phyloP scores from a whole-genome alignment of 2,797 vertebrate species.

The Tadarida brasiliensis region DNA sequence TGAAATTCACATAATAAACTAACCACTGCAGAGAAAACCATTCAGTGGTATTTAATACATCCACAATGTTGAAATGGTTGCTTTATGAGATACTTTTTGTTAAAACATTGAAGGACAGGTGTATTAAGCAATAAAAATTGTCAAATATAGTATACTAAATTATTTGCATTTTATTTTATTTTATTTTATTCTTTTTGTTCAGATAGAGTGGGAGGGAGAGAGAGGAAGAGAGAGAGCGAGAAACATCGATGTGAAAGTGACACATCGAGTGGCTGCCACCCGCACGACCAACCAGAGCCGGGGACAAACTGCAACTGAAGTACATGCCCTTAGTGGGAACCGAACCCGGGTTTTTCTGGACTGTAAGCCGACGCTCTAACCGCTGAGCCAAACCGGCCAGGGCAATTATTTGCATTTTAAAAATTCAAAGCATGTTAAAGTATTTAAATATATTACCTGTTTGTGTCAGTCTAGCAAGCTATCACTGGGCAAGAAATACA shows the following conservation, averaged over 20 bases:
- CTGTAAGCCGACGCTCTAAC: too few species aligned
- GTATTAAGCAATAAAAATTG: conserved; percentile 1
- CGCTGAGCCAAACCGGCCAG: too few species aligned
- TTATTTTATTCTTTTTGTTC: too few species aligned
- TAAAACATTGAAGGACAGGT: conserved; percentile 30
- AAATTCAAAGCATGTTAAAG: conserved; percentile 11
- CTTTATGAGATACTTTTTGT: neutral
- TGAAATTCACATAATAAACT: conserved; percentile 55
- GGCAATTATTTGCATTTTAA: neutral
- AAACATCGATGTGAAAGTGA: too few species aligned
- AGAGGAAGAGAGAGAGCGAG: too few species aligned
- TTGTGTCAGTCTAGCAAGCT: neutral
- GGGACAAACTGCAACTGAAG: too few species aligned
- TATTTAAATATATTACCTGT: conserved; percentile 30
- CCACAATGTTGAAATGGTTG: neutral
- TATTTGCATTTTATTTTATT: neutral
- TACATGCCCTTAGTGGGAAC: too few species aligned
- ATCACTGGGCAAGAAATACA: neutral
- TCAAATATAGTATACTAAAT: conserved; percentile 46
- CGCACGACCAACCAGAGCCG: too few species aligned
- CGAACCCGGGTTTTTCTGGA: too few species aligned
- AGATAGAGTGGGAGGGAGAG: too few species aligned
- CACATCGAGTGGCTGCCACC: too few species aligned
- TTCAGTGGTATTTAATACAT: conserved; percentile 21
- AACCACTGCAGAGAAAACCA: neutral